phyloP scores from a whole-genome alignment of 2,888 invertebrate species.

The Silvanus unidentatus region DNA sequence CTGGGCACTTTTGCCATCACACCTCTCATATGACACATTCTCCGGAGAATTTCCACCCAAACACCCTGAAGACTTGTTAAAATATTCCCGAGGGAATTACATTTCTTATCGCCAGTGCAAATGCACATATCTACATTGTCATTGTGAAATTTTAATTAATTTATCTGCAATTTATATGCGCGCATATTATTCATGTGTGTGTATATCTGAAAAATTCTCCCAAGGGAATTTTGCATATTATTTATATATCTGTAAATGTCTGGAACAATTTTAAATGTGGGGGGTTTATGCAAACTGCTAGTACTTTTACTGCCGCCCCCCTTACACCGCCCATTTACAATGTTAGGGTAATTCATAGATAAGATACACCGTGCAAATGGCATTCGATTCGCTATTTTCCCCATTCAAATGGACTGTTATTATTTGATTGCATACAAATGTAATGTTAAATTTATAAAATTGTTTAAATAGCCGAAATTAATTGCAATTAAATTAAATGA shows the following conservation, averaged over 20 bases:
- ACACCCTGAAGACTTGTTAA: slow-evolving; percentile 44
- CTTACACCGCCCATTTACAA: slow-evolving; percentile 23
- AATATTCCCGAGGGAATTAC: slow-evolving; percentile 44
- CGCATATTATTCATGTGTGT: slow-evolving; percentile 27
- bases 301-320: no score
- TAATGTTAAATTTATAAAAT: no score
- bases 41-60: slow-evolving; percentile 36
- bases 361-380: slow-evolving; percentile 27
- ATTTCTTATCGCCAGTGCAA: slow-evolving; percentile 37
- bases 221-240: slow-evolving; percentile 25
- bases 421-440: no score
- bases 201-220: slow-evolving; percentile 26
- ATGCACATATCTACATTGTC: slow-evolving; percentile 26
- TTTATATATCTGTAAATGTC: no score
- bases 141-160: slow-evolving; percentile 32
- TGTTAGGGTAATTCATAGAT: no score
- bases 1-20: slow-evolving; percentile 25
- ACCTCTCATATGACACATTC: slow-evolving; percentile 19
- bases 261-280: slow-evolving; percentile 15
- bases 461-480: background rate
- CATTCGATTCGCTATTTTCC: slow-evolving; percentile 19
- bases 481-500: background rate
- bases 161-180: slow-evolving; percentile 31
- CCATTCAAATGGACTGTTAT: slow-evolving; percentile 2
- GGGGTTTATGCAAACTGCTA: no score